Conservation (phyloP, 2,113 vertebrate genomes). For the Turdus rufiventris region DNA sequence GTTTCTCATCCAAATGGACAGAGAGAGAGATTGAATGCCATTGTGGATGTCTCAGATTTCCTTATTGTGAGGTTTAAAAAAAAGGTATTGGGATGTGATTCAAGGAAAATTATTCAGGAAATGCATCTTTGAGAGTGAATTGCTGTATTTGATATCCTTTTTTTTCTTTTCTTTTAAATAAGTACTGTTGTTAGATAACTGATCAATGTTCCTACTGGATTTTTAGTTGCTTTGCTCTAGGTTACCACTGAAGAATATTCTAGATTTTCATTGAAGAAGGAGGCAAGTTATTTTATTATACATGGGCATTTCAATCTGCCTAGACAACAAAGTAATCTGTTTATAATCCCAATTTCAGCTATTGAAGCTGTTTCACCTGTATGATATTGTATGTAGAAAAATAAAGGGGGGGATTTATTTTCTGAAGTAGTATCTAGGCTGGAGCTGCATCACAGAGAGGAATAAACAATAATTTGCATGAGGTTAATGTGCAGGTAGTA, state of each 20-base stretch:
- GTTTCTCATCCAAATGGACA: neutral
- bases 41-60: accelerated
- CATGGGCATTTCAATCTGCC: neutral
- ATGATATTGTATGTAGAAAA: neutral
- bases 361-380: neutral
- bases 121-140: neutral
- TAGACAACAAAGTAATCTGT: neutral
- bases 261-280: neutral
- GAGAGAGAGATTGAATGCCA: neutral
- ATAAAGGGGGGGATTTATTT: neutral
- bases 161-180: neutral
- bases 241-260: neutral
- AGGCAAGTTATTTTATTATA: neutral
- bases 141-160: neutral
- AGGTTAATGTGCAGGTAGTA: neutral
- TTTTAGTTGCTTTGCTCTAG: neutral
- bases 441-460: neutral
- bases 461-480: neutral
- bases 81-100: accelerated
- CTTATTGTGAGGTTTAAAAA: neutral
- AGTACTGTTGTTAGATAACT: neutral
- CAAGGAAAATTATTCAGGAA: neutral
- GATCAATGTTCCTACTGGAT: neutral
- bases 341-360: neutral
- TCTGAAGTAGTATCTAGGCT: neutral